Percentiles rank a stretch among this genome's conserved stretches.
phyloP scores from a whole-genome alignment of 2,888 invertebrate species.

The Drosophila neotestacea region DNA sequence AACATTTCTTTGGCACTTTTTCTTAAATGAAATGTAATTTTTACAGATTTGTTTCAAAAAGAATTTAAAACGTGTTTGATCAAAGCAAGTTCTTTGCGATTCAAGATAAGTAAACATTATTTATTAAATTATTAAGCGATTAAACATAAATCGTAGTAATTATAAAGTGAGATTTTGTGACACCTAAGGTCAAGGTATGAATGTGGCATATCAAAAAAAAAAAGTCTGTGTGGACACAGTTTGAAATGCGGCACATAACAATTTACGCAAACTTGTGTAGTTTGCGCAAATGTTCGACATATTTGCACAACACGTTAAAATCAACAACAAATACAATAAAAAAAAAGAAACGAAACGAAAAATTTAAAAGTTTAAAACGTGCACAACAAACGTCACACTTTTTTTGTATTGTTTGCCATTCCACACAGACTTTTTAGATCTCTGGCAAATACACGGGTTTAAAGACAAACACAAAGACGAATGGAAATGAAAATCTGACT shows the following conservation, averaged over 20 bases:
- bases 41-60: too few species aligned
- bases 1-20: too few species aligned
- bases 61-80: too few species aligned
- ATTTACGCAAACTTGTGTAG: slow-evolving; percentile 31
- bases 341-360: slow-evolving; percentile 10
- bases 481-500: slow-evolving; percentile 11
- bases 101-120: too few species aligned
- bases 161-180: neutral
- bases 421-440: slow-evolving; percentile 6
- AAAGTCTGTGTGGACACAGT: slow-evolving; percentile 11
- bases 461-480: slow-evolving; percentile 3
- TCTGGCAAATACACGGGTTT: slow-evolving; percentile 13
- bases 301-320: slow-evolving; percentile 33
- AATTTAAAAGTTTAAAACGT: slow-evolving; percentile 38
- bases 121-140: too few species aligned
- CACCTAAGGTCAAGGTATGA: slow-evolving; percentile 12
- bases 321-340: neutral
- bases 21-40: too few species aligned
- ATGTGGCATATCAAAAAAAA: slow-evolving; percentile 2
- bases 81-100: too few species aligned
- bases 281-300: slow-evolving; percentile 40
- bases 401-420: slow-evolving; percentile 10
- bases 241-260: slow-evolving; percentile 20
- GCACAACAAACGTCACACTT: slow-evolving; percentile 28
- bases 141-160: too few species aligned